Evolutionary conservation across 1,140 invertebrate species (phyloP), one percentile per base, ranked within the genome.

Genomic region (Eupristina koningsbergeri): DNA sequence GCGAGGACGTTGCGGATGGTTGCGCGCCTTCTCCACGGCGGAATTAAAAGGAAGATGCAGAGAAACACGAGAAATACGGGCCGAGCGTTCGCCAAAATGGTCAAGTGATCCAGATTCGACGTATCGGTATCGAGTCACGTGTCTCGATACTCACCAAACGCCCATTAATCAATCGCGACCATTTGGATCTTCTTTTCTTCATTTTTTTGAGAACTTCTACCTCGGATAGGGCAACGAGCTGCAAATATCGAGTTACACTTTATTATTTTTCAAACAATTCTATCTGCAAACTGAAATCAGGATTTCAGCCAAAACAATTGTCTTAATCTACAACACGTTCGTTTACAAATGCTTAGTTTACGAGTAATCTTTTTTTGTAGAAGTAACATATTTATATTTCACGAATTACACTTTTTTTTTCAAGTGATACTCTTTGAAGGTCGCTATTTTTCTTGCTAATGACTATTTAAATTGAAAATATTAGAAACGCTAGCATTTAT

Each of bases 1-100:
- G 41, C 81, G 81, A 82, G 58, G 73, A 61, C 73, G 53, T 61
- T 61, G 11, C 41, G 26, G n/a, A n/a, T 47, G 39, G 36, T 17
- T 80, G 17, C 26, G 11, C n/a, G n/a, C n/a, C n/a, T n/a, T n/a
- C n/a, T 31, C 0, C 45, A 73, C 29, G 67, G 31, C 64, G 9
- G 36, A 36, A 26, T 39, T 26, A 36, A 26, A 67, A 8, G 61
- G 36, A 79, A 79, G 39, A 34, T 41, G 69, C 39, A 31, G 36
- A 67, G 63, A 69, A 50, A 74, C 34, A 1, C 9, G 3, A 7
- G n/a, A n/a, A n/a, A n/a, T n/a, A n/a, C n/a, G n/a, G n/a, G n/a
- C n/a, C n/a, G n/a, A n/a, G n/a, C n/a, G n/a, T n/a, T n/a, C n/a
- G n/a, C n/a, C n/a, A n/a, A n/a, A n/a, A n/a, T n/a, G n/a, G n/a